Evolutionary conservation across 2,888 invertebrate genomes (phyloP).

Genomic region (Drosophila niveifrons): DNA sequence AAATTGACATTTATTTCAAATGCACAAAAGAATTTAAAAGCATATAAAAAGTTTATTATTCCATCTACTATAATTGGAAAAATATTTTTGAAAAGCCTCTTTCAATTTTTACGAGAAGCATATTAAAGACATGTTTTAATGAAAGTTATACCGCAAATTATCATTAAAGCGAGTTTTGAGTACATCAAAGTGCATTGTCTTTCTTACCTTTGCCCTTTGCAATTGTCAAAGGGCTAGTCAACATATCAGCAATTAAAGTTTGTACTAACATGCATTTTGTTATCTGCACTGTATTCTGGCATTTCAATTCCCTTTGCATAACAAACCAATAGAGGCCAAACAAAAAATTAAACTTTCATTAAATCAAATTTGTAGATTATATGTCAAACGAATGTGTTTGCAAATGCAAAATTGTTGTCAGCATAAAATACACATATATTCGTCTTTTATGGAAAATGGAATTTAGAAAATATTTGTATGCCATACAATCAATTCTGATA

Average conservation of each 20-base stretch:
- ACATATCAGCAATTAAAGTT: not conserved
- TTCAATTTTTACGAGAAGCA: not conserved
- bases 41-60: not conserved
- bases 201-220: conserved; percentile 12
- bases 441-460: not conserved
- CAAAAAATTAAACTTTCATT: conserved; percentile 8
- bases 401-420: not conserved
- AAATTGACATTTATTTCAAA: not conserved
- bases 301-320: conserved; percentile 8
- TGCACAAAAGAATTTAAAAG: not conserved
- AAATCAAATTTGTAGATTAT: not conserved
- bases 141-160: not conserved
- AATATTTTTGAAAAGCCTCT: not conserved
- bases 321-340: not conserved
- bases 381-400: not conserved
- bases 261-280: not conserved
- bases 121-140: not conserved
- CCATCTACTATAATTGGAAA: not conserved
- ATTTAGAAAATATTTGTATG: not conserved
- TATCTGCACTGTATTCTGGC: conserved; percentile 11
- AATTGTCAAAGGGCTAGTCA: conserved; percentile 21
- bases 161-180: conserved; percentile 4
- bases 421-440: not conserved
- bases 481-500: not conserved
- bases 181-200: conserved; percentile 28